Evolutionary conservation across 2,113 vertebrate species (phyloP), one percentile per base, ranked within the genome.

Genomic region (Colaptes auratus): DNA sequence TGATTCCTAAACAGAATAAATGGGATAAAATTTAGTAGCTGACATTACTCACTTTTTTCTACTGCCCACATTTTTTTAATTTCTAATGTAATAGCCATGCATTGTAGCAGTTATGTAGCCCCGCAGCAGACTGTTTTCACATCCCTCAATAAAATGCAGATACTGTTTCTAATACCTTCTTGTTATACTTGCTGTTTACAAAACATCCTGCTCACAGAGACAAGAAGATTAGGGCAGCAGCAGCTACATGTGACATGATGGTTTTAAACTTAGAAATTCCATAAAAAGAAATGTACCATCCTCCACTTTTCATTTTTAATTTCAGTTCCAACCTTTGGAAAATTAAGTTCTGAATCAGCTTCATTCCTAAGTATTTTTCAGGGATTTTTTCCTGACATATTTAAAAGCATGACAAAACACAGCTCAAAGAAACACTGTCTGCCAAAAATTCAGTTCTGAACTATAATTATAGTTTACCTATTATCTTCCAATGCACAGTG

Each of bases 261-360:
- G 21, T 72, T 86, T 89, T 84, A 42, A 75, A 46, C 18, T 69
- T 69, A 63, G 24, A 28, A 75, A 78, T 75, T 31, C 3, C 58
- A 86, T 77, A 64, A 88, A 94, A 94, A 66, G 24, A 70, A 90
- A 59, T 0, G 0, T 31, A 31, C 20, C 8, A 0, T 69, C 25
- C 77, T 81, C 18, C 5, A 63, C 15, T 70, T 82, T 93, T 84
- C 2, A 24, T 44, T 71, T 79, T 70, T 80, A 19, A 25, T 84
- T 92, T 76, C 78, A 70, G 72, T 65, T 86, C 39, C 59, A 77
- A 4, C 1, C 3, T 88, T 88, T 66, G 28, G 50, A 75, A 95
- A 94, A 86, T 81, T 80, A 92, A 66, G 6, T 92, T 90, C 46
- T 64, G 94, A 95, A 91, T 58, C 64, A 93, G 36, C 28, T 82